Conservation (phyloP, 1,140 invertebrate species). For the Hylaeus anthracinus region DNA sequence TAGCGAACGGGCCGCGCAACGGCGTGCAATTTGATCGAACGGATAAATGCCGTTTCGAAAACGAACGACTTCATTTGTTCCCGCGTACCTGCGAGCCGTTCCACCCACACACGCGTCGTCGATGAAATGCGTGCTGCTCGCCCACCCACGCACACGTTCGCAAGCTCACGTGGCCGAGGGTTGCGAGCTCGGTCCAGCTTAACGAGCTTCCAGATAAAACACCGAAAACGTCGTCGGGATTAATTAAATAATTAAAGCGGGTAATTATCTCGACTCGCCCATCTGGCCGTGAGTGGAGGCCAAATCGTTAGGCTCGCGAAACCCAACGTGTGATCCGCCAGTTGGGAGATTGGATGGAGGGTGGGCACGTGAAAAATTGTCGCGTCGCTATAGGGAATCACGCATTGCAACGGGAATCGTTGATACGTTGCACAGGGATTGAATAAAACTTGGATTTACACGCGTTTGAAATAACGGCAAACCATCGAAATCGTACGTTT, state of each 20-base stretch:
- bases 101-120: neutral
- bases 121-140: neutral
- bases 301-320: constrained; percentile 18
- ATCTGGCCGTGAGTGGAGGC: constrained; percentile 20
- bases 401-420: no score
- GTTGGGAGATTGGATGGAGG: neutral
- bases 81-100: constrained; percentile 34
- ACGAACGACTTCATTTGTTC: constrained; percentile 48
- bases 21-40: constrained; percentile 49
- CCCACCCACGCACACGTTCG: neutral
- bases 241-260: constrained; percentile 79
- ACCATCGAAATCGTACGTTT: no score
- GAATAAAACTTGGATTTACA: no score
- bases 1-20: constrained; percentile 18
- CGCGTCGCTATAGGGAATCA: no score
- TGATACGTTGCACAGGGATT: no score
- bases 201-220: constrained; percentile 79
- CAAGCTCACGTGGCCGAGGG: neutral
- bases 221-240: constrained; percentile 73
- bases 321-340: neutral
- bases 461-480: no score
- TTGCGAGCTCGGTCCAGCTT: constrained; percentile 51
- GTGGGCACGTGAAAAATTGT: constrained; percentile 8
- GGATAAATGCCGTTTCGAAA: constrained; percentile 50
- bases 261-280: constrained; percentile 70